Conservation (phyloP, 2,888 invertebrate genomes). For the Agriopis leucophaearia region DNA sequence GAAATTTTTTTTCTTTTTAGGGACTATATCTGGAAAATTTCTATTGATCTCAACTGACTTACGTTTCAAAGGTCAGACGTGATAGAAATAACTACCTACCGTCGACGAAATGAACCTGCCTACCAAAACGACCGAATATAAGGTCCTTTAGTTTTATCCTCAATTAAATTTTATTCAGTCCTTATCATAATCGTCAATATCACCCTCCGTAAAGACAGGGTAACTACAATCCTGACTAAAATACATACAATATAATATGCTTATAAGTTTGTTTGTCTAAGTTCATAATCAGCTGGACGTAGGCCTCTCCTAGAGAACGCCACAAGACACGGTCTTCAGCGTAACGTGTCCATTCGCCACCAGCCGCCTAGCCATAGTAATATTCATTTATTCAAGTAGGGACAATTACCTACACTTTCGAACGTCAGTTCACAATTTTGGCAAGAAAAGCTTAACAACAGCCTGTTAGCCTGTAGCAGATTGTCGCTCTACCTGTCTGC, state of each 20-base stretch:
- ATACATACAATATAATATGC: not conserved
- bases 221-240: constrained; percentile 1
- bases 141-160: constrained; percentile 27
- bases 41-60: not conserved
- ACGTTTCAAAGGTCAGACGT: constrained; percentile 2
- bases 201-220: constrained; percentile 1
- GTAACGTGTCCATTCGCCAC: too few relatives aligned
- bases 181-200: constrained; percentile 29
- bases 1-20: not conserved
- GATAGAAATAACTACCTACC: not conserved
- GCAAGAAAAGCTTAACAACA: too few relatives aligned
- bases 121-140: constrained; percentile 20
- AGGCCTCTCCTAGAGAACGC: too few relatives aligned
- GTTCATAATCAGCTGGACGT: too few relatives aligned
- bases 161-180: constrained; percentile 33
- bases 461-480: too few relatives aligned
- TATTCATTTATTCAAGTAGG: too few relatives aligned
- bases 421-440: too few relatives aligned
- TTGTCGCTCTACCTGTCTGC: too few relatives aligned
- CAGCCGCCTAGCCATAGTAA: too few relatives aligned
- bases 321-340: too few relatives aligned
- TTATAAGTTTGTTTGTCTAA: not conserved
- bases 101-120: constrained; percentile 4
- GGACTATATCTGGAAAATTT: not conserved
- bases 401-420: too few relatives aligned